Percentiles rank a stretch among this genome's conserved stretches.
Evolutionary conservation across 2,888 invertebrate species (phyloP).

Genomic region (Volucella zonaria): DNA sequence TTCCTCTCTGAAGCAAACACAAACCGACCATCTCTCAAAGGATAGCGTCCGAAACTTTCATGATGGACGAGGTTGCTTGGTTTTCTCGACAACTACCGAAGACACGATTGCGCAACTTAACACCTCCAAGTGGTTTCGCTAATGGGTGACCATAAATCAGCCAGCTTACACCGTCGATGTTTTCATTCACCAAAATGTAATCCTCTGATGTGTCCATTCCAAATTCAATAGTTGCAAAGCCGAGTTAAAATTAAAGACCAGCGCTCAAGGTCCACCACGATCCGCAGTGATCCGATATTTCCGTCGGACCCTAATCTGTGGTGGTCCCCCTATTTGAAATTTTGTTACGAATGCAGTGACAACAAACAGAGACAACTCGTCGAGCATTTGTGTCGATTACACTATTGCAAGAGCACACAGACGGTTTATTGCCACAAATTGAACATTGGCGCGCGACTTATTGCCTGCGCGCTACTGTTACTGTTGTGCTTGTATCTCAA

Average conservation of each 20-base stretch:
- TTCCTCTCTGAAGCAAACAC: slow-evolving; percentile 4
- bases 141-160: neutral
- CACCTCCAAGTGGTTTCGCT: neutral
- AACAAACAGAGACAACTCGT: neutral
- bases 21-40: slow-evolving; percentile 5
- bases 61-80: neutral
- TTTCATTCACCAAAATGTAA: neutral
- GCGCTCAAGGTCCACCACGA: neutral
- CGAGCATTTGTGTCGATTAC: neutral
- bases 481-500: neutral
- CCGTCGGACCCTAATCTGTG: neutral
- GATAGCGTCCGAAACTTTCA: slow-evolving; percentile 7
- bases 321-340: neutral
- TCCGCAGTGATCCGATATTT: slow-evolving; percentile 15
- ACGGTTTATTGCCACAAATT: slow-evolving; percentile 32
- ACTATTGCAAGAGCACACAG: slow-evolving; percentile 40
- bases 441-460: slow-evolving; percentile 19
- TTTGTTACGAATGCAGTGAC: neutral
- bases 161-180: neutral
- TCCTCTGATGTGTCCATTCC: no score
- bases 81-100: neutral
- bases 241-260: neutral
- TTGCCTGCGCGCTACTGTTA: neutral
- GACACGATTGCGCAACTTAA: neutral
- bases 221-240: no score